Conservation (phyloP, 2,797 vertebrate species). For the Cynodonichthys magdalenae region DNA sequence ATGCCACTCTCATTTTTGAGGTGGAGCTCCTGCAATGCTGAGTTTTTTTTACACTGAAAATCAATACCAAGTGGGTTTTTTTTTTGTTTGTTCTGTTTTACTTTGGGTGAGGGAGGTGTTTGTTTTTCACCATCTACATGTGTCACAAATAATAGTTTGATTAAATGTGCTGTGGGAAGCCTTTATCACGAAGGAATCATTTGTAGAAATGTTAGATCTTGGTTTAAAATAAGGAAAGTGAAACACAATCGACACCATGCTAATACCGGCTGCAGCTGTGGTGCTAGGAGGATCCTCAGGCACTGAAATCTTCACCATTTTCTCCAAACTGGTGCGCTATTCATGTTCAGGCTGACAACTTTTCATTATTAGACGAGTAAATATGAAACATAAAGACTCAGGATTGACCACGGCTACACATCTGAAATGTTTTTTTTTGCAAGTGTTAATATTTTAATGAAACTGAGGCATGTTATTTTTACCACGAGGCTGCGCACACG, state of each 20-base stretch:
- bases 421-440: background rate
- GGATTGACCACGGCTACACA: background rate
- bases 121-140: conserved; percentile 36
- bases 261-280: background rate
- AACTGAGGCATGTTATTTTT: background rate
- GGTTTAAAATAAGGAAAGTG: conserved; percentile 12
- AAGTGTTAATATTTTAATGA: background rate
- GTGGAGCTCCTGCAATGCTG: conserved; percentile 83
- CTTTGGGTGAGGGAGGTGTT: background rate
- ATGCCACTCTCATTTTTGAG: conserved; percentile 88
- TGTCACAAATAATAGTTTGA: conserved; percentile 32
- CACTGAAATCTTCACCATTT: too few species aligned
- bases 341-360: background rate
- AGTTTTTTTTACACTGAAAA: conserved; percentile 28
- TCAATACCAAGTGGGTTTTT: conserved; percentile 14
- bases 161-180: conserved; percentile 41
- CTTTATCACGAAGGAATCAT: conserved; percentile 31
- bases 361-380: background rate
- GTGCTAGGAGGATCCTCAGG: background rate
- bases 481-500: background rate
- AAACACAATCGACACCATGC: background rate
- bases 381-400: background rate
- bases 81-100: conserved; percentile 12
- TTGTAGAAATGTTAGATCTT: conserved; percentile 15
- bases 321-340: too few species aligned